Conservation (phyloP, 2,888 invertebrate genomes). For the Drosophila mimica region DNA sequence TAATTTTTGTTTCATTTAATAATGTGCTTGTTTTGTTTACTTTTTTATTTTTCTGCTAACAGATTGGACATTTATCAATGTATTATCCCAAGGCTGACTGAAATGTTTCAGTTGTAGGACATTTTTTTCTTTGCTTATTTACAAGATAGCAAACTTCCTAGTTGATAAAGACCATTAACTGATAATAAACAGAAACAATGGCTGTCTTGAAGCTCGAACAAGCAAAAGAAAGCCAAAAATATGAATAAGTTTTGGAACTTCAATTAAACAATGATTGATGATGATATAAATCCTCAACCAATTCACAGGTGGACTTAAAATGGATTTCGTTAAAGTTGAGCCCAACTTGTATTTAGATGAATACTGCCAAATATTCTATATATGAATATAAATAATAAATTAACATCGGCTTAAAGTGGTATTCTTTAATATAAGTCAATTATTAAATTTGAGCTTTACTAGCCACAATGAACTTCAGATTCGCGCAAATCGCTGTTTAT, state of each 20-base stretch:
- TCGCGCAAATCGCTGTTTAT: not conserved
- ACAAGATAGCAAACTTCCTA: not conserved
- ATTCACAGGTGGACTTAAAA: not conserved
- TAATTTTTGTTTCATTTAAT: constrained; percentile 18
- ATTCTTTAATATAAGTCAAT: not conserved
- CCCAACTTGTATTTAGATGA: not conserved
- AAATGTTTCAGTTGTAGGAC: constrained; percentile 20
- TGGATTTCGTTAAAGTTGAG: not conserved
- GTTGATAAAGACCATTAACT: not conserved
- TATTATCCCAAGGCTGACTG: constrained; percentile 1
- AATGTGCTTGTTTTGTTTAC: constrained; percentile 16
- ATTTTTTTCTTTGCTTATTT: not conserved
- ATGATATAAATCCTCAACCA: not conserved
- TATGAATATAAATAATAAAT: too few species aligned
- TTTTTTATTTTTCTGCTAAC: not conserved
- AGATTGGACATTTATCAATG: constrained; percentile 24
- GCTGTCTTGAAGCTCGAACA: not conserved
- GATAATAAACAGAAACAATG: not conserved
- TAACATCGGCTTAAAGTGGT: not conserved
- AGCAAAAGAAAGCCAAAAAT: not conserved
- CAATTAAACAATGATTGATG: not conserved
- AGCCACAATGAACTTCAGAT: not conserved
- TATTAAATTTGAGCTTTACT: not conserved
- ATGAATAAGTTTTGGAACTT: not conserved
- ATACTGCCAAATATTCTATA: too few species aligned